Percentiles rank a stretch among this genome's conserved stretches.
Evolutionary conservation across 2,888 invertebrate species (phyloP).

Genomic region (Caenorhabditis japonica): DNA sequence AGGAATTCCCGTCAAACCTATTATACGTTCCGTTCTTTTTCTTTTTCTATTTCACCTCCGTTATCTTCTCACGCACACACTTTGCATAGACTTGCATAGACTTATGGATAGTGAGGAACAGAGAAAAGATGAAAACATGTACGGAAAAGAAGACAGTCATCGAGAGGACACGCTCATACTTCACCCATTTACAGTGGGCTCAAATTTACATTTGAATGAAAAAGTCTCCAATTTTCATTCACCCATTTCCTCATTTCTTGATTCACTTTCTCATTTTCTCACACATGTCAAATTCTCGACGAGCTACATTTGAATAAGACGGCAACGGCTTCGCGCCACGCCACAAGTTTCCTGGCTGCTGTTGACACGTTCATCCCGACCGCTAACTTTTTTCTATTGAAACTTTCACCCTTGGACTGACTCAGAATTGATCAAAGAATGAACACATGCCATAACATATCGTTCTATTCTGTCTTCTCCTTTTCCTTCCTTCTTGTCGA

Average conservation of each 20-base stretch:
- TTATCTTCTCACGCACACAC: slow-evolving; percentile 21
- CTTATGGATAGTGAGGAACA: slow-evolving; percentile 3
- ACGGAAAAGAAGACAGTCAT: slow-evolving; percentile 6
- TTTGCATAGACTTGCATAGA: too few relatives aligned
- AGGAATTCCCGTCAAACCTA: too few relatives aligned
- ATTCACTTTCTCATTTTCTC: slow-evolving; percentile 14
- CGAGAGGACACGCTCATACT: slow-evolving; percentile 5
- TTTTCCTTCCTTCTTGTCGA: too few relatives aligned
- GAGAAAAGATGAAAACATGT: slow-evolving; percentile 7
- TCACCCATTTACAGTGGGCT: slow-evolving; percentile 1
- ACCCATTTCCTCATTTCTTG: not conserved
- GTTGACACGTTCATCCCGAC: slow-evolving; percentile 3
- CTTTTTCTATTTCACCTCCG: not conserved
- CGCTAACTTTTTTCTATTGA: too few relatives aligned
- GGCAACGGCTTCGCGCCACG: not conserved
- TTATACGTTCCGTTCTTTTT: not conserved
- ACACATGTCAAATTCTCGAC: slow-evolving; percentile 30
- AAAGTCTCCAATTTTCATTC: not conserved
- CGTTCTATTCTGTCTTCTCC: too few relatives aligned
- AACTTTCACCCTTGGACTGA: too few relatives aligned
- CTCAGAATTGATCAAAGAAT: too few relatives aligned
- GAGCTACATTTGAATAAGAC: slow-evolving; percentile 15
- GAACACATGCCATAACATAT: too few relatives aligned
- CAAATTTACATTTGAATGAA: slow-evolving; percentile 39
- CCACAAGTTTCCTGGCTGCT: not conserved